Percentiles rank a stretch among this genome's conserved stretches.
Evolutionary conservation across 2,113 vertebrate genomes (phyloP).

Genomic region (Mormyrus iriodes): DNA sequence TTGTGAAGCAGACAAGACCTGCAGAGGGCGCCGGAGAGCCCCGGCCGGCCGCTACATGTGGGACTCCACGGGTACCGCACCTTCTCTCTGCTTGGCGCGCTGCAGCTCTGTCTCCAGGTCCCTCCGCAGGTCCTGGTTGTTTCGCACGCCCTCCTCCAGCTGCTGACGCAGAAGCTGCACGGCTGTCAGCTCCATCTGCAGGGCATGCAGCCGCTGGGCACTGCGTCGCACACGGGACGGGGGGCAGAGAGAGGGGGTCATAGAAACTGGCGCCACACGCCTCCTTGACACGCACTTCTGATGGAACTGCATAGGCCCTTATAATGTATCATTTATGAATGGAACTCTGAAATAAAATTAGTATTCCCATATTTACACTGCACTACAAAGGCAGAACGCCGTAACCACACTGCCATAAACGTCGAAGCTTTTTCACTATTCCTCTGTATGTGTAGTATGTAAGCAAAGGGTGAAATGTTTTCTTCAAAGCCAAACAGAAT

Average conservation of each 20-base stretch:
- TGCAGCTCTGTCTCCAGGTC: slow-evolving; percentile 74
- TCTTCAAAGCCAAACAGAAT: neutral
- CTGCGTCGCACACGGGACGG: slow-evolving; percentile 40
- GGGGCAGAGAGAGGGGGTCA: neutral
- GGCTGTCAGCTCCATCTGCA: slow-evolving; percentile 73
- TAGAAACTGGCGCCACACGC: neutral
- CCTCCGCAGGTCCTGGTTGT: slow-evolving; percentile 71
- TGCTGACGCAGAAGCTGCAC: slow-evolving; percentile 74
- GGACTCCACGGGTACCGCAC: slow-evolving; percentile 52
- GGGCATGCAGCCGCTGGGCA: slow-evolving; percentile 58
- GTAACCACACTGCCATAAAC: neutral
- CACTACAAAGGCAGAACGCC: neutral
- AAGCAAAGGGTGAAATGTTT: neutral
- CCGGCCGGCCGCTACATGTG: neutral
- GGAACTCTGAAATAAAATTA: neutral
- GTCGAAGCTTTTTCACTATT: too few species aligned
- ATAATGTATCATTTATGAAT: neutral
- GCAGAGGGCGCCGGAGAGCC: neutral
- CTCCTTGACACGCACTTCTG: neutral
- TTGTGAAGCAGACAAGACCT: neutral
- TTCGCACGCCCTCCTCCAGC: slow-evolving; percentile 71
- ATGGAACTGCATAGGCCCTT: neutral
- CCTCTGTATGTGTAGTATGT: neutral
- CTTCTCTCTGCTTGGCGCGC: slow-evolving; percentile 67
- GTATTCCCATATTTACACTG: neutral